phyloP scores from a whole-genome alignment of 2,888 invertebrate species.

The Margaritifera margaritifera region DNA sequence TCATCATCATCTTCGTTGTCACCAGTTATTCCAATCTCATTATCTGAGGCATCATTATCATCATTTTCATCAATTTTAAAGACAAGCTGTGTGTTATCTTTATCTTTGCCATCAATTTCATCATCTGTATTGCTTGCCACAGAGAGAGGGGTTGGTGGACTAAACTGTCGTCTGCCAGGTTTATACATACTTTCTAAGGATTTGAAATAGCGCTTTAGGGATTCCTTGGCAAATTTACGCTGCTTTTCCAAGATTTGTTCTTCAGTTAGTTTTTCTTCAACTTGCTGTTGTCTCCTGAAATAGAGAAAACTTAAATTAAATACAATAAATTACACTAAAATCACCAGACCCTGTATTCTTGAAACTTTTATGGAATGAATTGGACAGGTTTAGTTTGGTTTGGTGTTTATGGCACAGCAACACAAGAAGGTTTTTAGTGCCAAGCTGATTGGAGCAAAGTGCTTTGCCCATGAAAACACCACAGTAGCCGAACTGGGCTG shows the following conservation, averaged over 20 bases:
- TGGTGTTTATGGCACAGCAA: background rate
- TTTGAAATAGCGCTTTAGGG: slow-evolving; percentile 54
- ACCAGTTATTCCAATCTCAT: slow-evolving; percentile 1
- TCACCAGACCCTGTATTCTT: background rate
- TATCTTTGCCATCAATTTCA: slow-evolving; percentile 12
- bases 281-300: slow-evolving; percentile 48
- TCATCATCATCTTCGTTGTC: slow-evolving; percentile 15
- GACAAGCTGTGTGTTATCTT: slow-evolving; percentile 1
- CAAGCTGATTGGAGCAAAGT: too few relatives aligned
- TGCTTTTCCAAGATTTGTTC: slow-evolving; percentile 39
- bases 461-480: too few relatives aligned
- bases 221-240: slow-evolving; percentile 49
- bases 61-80: background rate
- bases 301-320: slow-evolving; percentile 3
- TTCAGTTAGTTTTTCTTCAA: slow-evolving; percentile 38
- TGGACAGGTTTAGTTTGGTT: background rate
- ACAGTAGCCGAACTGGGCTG: too few relatives aligned
- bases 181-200: slow-evolving; percentile 49
- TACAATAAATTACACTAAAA: background rate
- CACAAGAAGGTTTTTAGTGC: too few relatives aligned
- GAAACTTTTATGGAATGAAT: background rate
- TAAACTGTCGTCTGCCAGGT: too few relatives aligned
- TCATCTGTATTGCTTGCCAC: slow-evolving; percentile 1
- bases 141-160: background rate
- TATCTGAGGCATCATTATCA: slow-evolving; percentile 1